These are phyloP conservation scores for Drosophila melanosoma DNA, from an alignment of 2,888 invertebrate species.

Conservation along the genomic window DNA sequence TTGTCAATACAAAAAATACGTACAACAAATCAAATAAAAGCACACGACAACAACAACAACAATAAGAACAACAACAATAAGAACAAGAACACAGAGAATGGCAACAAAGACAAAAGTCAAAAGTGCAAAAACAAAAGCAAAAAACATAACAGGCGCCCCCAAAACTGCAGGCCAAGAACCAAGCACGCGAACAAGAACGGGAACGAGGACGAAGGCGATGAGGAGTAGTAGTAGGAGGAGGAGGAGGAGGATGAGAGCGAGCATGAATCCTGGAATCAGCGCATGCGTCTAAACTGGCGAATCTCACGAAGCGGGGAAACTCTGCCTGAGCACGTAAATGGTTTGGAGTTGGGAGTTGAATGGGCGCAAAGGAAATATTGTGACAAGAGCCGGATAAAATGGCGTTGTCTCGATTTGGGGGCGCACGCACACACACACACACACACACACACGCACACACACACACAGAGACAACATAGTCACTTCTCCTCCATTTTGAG, in stretches of 20 bases:
- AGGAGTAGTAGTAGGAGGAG: too few species aligned
- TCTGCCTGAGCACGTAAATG: constrained; percentile 9
- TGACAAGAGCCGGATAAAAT: constrained; percentile 59
- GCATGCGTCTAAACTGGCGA: constrained; percentile 57
- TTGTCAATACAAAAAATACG: constrained; percentile 79
- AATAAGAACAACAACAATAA: constrained; percentile 44
- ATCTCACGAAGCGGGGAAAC: constrained; percentile 67
- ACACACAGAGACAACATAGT: constrained; percentile 11
- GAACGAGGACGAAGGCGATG: not conserved
- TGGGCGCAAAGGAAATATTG: constrained; percentile 34
- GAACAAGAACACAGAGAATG: constrained; percentile 29
- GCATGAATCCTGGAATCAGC: constrained; percentile 25
- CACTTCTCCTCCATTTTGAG: constrained; percentile 75
- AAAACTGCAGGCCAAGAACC: constrained; percentile 50
- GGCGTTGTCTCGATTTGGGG: constrained; percentile 58
- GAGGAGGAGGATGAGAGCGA: constrained; percentile 12
- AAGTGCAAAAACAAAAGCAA: constrained; percentile 59
- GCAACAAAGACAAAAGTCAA: constrained; percentile 79
- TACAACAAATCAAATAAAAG: constrained; percentile 73
- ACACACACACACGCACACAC: constrained; percentile 21
- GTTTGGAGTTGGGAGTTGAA: constrained; percentile 13
- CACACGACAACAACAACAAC: constrained; percentile 38
- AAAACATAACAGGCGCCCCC: constrained; percentile 49
- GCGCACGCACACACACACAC: constrained; percentile 28
- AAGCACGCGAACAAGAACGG: constrained; percentile 3